phyloP scores from a whole-genome alignment of 2,888 invertebrate genomes.

The Beris morrisii region DNA sequence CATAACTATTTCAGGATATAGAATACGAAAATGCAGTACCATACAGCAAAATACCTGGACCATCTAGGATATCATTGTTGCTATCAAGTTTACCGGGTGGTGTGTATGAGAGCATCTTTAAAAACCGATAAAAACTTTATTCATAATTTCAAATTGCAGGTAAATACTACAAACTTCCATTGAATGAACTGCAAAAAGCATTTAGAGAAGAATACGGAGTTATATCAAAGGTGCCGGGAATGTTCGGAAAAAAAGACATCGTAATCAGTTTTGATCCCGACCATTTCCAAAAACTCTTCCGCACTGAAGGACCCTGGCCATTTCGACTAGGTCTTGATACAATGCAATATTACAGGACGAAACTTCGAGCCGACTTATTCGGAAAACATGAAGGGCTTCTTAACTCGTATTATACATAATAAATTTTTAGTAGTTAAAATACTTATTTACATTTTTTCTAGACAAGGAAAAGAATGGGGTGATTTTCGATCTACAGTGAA shows the following conservation, averaged over 20 bases:
- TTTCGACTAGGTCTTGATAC: conserved; percentile 54
- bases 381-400: not conserved
- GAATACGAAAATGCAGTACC: too few relatives aligned
- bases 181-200: not conserved
- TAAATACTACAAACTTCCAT: not conserved
- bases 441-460: conserved; percentile 44
- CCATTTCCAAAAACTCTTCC: conserved; percentile 56
- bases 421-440: not conserved
- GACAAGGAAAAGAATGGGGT: conserved; percentile 68
- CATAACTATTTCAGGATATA: too few relatives aligned
- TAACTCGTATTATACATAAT: not conserved
- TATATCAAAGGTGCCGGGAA: conserved; percentile 52
- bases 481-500: conserved; percentile 67
- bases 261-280: conserved; percentile 60
- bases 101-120: not conserved
- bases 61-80: not conserved
- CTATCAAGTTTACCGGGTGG: not conserved
- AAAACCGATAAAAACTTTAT: too few relatives aligned
- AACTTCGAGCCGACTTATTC: conserved; percentile 47
- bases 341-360: conserved; percentile 55
- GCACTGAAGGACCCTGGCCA: conserved; percentile 58
- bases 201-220: conserved; percentile 44
- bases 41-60: not conserved
- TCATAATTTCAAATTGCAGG: conserved; percentile 1
- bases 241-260: conserved; percentile 49